Percentiles rank a stretch among this genome's conserved stretches.
Conservation (phyloP, 92 coral and sea anemone genomes). For the Umimayanthus chanpuru region DNA sequence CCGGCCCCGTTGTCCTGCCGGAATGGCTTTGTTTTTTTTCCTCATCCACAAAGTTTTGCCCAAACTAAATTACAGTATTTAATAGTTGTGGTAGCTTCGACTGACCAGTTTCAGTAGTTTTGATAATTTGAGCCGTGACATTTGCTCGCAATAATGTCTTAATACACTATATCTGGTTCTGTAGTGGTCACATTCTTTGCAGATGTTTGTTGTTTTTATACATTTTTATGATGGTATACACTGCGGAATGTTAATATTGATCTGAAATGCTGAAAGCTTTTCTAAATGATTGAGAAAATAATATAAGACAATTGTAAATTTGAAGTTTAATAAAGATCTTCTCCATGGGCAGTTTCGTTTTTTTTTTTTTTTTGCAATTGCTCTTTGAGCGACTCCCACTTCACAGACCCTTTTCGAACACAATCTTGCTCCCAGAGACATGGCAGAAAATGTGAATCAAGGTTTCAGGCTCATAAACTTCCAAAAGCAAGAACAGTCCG, state of each 20-base stretch:
- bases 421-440: neutral
- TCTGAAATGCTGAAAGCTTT: slow-evolving; percentile 9
- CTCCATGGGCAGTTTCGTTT: neutral
- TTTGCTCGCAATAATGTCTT: neutral
- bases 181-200: neutral
- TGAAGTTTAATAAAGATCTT: neutral
- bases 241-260: neutral
- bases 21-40: neutral
- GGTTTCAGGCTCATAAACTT: neutral
- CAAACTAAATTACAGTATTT: no score
- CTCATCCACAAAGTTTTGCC: neutral
- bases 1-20: neutral
- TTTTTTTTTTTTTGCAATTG: neutral
- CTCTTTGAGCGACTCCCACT: neutral
- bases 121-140: neutral
- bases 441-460: neutral
- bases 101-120: no score
- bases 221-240: neutral
- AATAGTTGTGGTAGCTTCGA: neutral
- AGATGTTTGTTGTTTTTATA: neutral
- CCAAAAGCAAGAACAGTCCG: neutral
- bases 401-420: neutral
- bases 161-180: neutral
- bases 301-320: neutral
- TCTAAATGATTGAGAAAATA: neutral